These are phyloP conservation scores for Ophion ellenae DNA, from an alignment of 2,888 invertebrate species.

Conservation along the genomic window DNA sequence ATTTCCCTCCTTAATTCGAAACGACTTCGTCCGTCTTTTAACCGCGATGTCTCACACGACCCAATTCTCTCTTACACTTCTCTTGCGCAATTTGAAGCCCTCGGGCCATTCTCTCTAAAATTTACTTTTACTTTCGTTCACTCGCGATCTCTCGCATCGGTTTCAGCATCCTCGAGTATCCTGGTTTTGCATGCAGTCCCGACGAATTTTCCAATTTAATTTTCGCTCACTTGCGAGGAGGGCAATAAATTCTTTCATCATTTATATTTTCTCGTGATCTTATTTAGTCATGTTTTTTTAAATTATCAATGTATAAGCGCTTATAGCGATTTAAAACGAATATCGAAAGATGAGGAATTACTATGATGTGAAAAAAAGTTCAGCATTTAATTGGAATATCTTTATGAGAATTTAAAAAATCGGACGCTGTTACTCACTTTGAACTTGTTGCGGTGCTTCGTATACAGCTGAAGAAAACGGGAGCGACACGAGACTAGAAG, in stretches of 20 bases:
- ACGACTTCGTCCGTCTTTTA: conserved; percentile 34
- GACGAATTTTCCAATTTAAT: background rate
- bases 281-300: background rate
- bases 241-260: background rate
- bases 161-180: conserved; percentile 9
- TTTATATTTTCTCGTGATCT: background rate
- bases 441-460: conserved; percentile 36
- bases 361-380: background rate
- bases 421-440: conserved; percentile 50
- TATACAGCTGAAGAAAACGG: conserved; percentile 47
- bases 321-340: no score
- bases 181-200: background rate
- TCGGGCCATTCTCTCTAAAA: conserved; percentile 40
- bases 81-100: conserved; percentile 33
- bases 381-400: background rate
- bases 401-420: background rate
- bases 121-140: conserved; percentile 56
- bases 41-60: conserved; percentile 37
- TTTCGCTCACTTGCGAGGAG: background rate
- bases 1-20: background rate
- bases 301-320: no score
- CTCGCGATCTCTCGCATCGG: conserved; percentile 13
- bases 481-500: conserved; percentile 77
- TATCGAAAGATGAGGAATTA: background rate
- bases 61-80: conserved; percentile 43